These are phyloP conservation scores for Aphaenogaster ashmeadi DNA, from an alignment of 1,140 invertebrate species.

Conservation along the genomic window DNA sequence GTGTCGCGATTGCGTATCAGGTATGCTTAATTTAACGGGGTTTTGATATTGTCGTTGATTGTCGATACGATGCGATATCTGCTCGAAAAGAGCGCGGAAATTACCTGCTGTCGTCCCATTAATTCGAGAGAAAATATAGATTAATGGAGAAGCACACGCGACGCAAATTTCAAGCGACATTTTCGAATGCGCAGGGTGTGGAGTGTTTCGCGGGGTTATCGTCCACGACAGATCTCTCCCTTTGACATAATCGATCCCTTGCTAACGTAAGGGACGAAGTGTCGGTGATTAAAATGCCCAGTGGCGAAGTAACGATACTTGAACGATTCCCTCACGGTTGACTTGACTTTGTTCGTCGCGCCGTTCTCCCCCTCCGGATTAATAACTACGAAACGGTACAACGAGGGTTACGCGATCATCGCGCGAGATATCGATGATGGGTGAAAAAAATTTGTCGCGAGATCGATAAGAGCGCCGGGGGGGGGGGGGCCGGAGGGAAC, in stretches of 20 bases:
- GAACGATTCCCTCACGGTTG: slow-evolving; percentile 4
- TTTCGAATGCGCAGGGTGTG: background rate
- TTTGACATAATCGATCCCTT: background rate
- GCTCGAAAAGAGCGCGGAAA: background rate
- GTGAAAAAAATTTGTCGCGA: slow-evolving; percentile 40
- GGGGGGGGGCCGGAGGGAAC: background rate
- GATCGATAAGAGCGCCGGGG: slow-evolving; percentile 54
- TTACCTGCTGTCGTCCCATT: background rate
- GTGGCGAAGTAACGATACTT: slow-evolving; percentile 23
- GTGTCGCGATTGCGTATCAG: slow-evolving; percentile 18
- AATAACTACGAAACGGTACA: slow-evolving; percentile 37
- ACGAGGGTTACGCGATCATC: slow-evolving; percentile 24
- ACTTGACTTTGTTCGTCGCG: slow-evolving; percentile 19
- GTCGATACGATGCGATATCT: background rate
- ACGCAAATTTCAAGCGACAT: background rate
- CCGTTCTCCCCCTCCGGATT: background rate
- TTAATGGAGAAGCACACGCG: background rate
- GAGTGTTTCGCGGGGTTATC: background rate
- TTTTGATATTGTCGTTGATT: slow-evolving; percentile 18
- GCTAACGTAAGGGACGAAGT: background rate
- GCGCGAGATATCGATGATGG: slow-evolving; percentile 33
- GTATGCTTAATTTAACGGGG: slow-evolving; percentile 34
- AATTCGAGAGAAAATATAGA: background rate
- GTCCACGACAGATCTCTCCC: background rate
- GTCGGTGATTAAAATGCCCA: slow-evolving; percentile 28